A percentile compares a stretch with the other conserved stretches of the same genome.
These are phyloP conservation scores for Beroe forskalii DNA, from an alignment of 37 sponge, comb jelly and placozoan species.

Conservation along the genomic window DNA sequence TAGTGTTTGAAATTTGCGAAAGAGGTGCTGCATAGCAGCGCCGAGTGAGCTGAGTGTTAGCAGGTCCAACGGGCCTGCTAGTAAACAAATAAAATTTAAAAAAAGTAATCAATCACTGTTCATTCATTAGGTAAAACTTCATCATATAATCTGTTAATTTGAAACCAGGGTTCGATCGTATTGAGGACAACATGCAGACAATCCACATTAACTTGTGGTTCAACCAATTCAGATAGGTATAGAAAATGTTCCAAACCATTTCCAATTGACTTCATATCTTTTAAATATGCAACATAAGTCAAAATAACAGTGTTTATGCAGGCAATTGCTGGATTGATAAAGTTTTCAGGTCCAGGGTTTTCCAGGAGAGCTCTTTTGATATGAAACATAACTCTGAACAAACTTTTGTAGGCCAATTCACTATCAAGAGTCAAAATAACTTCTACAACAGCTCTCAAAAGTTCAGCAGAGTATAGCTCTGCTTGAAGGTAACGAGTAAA, in stretches of 20 bases:
- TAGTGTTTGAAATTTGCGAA: too few species aligned
- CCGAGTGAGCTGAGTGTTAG: too few species aligned
- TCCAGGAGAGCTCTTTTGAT: not conserved
- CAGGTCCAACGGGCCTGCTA: too few species aligned
- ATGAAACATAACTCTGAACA: not conserved
- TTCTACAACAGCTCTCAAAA: not conserved
- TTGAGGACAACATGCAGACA: not conserved
- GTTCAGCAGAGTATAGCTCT: not conserved
- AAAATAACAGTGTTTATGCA: slow-evolving; percentile 49
- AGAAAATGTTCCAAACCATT: slow-evolving; percentile 55
- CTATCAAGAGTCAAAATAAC: not conserved
- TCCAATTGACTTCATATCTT: slow-evolving; percentile 13
- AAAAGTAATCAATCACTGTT: too few species aligned
- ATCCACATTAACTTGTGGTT: slow-evolving; percentile 13
- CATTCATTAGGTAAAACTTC: slow-evolving; percentile 26
- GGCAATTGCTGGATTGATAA: slow-evolving; percentile 48
- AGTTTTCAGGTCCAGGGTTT: slow-evolving; percentile 7
- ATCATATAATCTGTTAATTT: not conserved
- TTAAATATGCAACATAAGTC: slow-evolving; percentile 4
- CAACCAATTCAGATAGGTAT: slow-evolving; percentile 6
- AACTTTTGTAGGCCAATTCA: not conserved
- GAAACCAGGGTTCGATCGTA: slow-evolving; percentile 7
- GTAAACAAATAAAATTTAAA: too few species aligned
- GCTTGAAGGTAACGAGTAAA: slow-evolving; percentile 24
- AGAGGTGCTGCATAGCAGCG: too few species aligned